Percentiles rank a stretch among this genome's conserved stretches.
Evolutionary conservation across 1,140 invertebrate genomes (phyloP).

Genomic region (Drosophila eugracilis): DNA sequence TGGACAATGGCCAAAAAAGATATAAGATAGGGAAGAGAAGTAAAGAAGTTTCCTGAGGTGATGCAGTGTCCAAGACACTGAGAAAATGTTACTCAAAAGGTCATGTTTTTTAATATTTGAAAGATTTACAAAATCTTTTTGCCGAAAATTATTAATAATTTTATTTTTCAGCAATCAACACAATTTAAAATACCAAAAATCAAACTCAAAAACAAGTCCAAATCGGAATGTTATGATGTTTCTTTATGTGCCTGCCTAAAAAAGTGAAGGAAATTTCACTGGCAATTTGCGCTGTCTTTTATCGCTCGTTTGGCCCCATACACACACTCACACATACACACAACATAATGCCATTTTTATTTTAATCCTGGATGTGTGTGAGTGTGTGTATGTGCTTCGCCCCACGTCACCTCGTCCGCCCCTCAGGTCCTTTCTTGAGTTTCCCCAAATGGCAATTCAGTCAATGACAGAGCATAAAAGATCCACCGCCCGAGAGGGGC

Average conservation of each 20-base stretch:
- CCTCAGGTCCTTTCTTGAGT: conserved; percentile 11
- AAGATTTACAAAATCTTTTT: no score
- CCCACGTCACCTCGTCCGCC: not conserved
- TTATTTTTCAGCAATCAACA: no score
- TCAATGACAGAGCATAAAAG: conserved; percentile 72
- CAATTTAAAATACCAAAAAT: not conserved
- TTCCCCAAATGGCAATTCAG: conserved; percentile 66
- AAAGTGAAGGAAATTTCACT: conserved; percentile 41
- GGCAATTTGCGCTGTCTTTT: conserved; percentile 53
- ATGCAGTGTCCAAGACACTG: not conserved
- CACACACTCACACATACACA: conserved; percentile 10
- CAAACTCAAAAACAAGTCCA: not conserved
- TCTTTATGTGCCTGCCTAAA: not conserved
- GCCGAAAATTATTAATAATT: no score
- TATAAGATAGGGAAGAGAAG: not conserved
- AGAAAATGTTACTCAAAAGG: not conserved
- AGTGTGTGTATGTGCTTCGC: conserved; percentile 12
- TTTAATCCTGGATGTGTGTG: conserved; percentile 44
- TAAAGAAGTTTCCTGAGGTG: not conserved
- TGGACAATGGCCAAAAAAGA: conserved; percentile 24
- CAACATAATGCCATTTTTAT: conserved; percentile 54
- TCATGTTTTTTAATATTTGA: no score
- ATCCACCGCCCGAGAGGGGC: conserved; percentile 7
- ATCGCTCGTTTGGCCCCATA: conserved; percentile 29
- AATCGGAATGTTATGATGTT: not conserved